Evolutionary conservation across 2,113 vertebrate genomes (phyloP).

Genomic region (Siniperca chuatsi): DNA sequence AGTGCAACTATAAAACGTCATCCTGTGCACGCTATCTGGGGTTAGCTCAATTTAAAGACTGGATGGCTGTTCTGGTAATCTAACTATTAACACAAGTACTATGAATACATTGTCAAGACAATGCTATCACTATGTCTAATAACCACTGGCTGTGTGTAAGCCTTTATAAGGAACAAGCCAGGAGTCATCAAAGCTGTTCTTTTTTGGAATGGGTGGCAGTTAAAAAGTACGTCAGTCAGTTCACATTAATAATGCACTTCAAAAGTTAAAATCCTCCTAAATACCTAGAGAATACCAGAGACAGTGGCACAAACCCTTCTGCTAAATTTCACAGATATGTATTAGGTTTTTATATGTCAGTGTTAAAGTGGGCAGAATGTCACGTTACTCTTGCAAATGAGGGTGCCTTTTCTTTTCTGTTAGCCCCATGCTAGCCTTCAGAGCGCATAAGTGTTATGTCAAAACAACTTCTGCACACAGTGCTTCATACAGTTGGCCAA

Average conservation of each 20-base stretch:
- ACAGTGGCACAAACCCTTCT: constrained; percentile 83
- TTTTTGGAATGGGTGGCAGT: constrained; percentile 74
- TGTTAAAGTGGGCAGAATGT: constrained; percentile 82
- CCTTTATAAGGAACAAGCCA: constrained; percentile 48
- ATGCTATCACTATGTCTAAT: constrained; percentile 52
- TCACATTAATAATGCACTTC: constrained; percentile 77
- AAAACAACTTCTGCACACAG: constrained; percentile 63
- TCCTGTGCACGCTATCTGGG: constrained; percentile 56
- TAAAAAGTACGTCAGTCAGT: constrained; percentile 68
- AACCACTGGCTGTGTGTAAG: constrained; percentile 37
- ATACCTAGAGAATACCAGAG: constrained; percentile 73
- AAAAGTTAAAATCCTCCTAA: constrained; percentile 70
- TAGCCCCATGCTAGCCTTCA: constrained; percentile 24
- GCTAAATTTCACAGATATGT: constrained; percentile 84
- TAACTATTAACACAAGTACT: constrained; percentile 52
- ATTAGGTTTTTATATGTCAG: constrained; percentile 80
- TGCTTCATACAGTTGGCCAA: constrained; percentile 71
- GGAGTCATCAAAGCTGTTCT: constrained; percentile 37
- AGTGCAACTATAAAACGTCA: constrained; percentile 64
- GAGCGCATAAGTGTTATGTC: constrained; percentile 35
- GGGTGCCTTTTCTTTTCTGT: constrained; percentile 36
- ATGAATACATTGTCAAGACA: constrained; percentile 45
- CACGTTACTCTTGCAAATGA: constrained; percentile 69
- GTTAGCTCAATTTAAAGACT: constrained; percentile 54
- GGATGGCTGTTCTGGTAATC: constrained; percentile 60